Evolutionary conservation across 2,888 invertebrate species (phyloP), one percentile per base, ranked within the genome.

Genomic region (Rhagium mordax): DNA sequence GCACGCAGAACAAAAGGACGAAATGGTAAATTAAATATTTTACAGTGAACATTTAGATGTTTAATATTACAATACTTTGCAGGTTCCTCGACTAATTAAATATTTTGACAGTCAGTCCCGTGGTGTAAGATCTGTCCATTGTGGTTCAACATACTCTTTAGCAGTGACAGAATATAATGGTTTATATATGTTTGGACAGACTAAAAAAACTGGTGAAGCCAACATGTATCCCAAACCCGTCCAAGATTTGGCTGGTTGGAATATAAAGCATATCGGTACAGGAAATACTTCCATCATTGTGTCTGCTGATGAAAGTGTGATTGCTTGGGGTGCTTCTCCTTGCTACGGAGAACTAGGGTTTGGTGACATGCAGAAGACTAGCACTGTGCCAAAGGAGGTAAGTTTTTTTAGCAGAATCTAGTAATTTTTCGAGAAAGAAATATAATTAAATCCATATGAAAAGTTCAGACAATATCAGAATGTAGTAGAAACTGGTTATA

Each of bases 141-240:
- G 96, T 83, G 98, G 98, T 0, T 93, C 95, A 20, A 94, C 95
- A 0, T 98, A 93, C 88, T 96, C 95, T 84, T 91, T 98, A 82
- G 96, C 94, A 7, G 91, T 96, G 71, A 96, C 95, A 83, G 95
- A 95, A 84, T 88, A 91, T 72, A 95, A 94, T 49, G 91, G 91
- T 2, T 88, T 94, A 62, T 96, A 93, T 87, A 88, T 98, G 87
- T 98, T 97, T 88, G 98, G 98, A 0, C 96, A 96, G 86, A 95
- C 95, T 0, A 98, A 97, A 85, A 93, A 96, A 71, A 95, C 96
- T 0, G 98, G 97, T 0, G 98, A 98, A 86, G 98, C 98, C 2
- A 96, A 96, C 82, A 98, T 98, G 98, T 98, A 98, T 86, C 98
- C 98, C 0, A 98, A 98, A 85, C 96, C 96, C 0, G 94, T 98